Evolutionary conservation across 2,113 vertebrate species (phyloP), one percentile per base, ranked within the genome.

Genomic region (Lampris megalopsis): DNA sequence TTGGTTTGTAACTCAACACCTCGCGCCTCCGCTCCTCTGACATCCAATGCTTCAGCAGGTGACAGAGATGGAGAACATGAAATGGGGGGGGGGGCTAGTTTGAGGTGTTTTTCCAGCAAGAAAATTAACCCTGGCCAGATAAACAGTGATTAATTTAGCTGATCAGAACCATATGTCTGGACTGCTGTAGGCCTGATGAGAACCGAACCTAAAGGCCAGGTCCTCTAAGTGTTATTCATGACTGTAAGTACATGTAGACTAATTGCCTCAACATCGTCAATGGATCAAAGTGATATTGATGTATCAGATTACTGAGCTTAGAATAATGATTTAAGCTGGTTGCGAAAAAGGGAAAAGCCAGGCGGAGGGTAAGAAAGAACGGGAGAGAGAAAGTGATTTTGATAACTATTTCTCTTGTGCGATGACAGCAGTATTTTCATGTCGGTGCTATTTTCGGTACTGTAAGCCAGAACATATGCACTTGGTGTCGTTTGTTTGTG

Each of bases 81-180:
- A 9, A 24, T 6, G 37, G 42, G 54, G 4, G 3, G 53, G 68
- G 75, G 74, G 58, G 7, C 54, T 59, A 57, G 69, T 78, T 73
- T 58, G 49, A 77, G 47, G 50, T 72, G 59, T 76, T 61, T 71
- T 56, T 62, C 24, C 13, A 6, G 58, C 84, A 68, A 88, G 68
- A 81, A 71, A 84, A 79, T 89, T 73, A 81, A 82, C 76, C 53
- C 66, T 2, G 59, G 57, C 74, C 67, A 77, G 80, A 91, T 88
- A 90, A 90, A 88, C 54, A 0, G 54, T 80, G 77, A 92, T 90
- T 80, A 75, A 86, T 89, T 79, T 5, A 82, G 52, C 50, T 79
- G 83, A 93, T 88, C 83, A 87, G 82, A 91, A 92, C 68, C 92
- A 91, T 78, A 87, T 91, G 91, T 69, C 45, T 75, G 24, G 72